Conservation (phyloP, 2,113 vertebrate genomes). For the Xiphophorus hellerii region DNA sequence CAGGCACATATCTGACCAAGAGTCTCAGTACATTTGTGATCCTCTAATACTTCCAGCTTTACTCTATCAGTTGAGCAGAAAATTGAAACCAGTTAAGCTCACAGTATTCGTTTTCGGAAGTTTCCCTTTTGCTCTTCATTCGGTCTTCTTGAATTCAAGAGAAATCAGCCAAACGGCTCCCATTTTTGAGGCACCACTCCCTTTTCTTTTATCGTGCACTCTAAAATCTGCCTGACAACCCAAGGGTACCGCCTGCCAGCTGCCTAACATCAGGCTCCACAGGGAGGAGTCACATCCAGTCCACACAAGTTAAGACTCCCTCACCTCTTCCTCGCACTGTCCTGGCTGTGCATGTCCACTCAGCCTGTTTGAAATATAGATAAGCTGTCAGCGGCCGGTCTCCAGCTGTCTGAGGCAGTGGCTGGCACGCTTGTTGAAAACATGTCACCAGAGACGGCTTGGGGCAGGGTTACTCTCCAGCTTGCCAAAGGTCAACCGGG, state of each 20-base stretch:
- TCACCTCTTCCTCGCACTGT: conserved; percentile 4
- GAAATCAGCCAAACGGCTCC: not conserved
- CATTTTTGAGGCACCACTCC: not conserved
- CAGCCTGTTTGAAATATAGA: conserved; percentile 68
- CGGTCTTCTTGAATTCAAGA: not conserved
- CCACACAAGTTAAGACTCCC: conserved; percentile 27
- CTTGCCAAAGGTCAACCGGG: conserved; percentile 20
- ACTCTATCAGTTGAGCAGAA: not conserved
- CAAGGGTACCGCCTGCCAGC: conserved; percentile 39
- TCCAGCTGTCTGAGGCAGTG: conserved; percentile 40
- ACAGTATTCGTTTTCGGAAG: not conserved
- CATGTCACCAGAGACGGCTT: conserved; percentile 53
- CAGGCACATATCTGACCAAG: conserved; percentile 14
- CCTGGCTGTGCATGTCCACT: conserved; percentile 31
- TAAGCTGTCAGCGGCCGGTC: conserved; percentile 64
- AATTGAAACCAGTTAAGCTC: not conserved
- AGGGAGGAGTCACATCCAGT: conserved; percentile 48
- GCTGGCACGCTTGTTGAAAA: conserved; percentile 62
- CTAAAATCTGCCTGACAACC: conserved; percentile 71
- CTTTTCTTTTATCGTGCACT: conserved; percentile 5
- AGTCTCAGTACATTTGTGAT: not conserved
- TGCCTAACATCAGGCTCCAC: conserved; percentile 40
- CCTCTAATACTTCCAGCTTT: not conserved
- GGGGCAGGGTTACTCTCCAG: conserved; percentile 46
- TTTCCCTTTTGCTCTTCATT: not conserved